Evolutionary conservation across 2,113 vertebrate genomes (phyloP).

Genomic region (Falcunculus frontatus): DNA sequence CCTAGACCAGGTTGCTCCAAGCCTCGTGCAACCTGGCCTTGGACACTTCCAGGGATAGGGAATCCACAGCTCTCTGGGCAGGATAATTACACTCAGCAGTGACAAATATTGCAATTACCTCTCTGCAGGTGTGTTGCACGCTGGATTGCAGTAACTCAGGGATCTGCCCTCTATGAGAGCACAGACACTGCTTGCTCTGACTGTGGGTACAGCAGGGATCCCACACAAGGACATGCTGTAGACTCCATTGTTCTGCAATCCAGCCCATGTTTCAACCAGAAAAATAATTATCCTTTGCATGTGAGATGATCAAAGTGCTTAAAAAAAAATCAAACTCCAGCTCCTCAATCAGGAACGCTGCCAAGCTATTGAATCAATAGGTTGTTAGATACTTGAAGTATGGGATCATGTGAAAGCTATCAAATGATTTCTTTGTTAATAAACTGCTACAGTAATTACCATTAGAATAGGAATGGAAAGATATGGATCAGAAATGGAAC

Average conservation of each 20-base stretch:
- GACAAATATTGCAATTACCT: not conserved
- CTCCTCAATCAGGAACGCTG: constrained; percentile 13
- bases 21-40: not conserved
- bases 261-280: not conserved
- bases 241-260: not conserved
- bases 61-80: not conserved
- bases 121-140: not conserved
- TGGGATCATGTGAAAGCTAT: constrained; percentile 41
- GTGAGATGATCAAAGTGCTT: not conserved
- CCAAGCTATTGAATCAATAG: constrained; percentile 43
- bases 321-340: not conserved
- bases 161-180: not conserved
- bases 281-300: constrained; percentile 4
- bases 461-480: constrained; percentile 38
- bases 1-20: not conserved
- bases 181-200: not conserved
- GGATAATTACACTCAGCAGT: not conserved
- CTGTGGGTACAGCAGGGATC: not conserved
- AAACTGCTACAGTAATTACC: constrained; percentile 52
- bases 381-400: constrained; percentile 48
- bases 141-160: not conserved
- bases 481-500: constrained; percentile 41
- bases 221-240: not conserved
- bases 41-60: not conserved
- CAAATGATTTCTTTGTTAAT: constrained; percentile 57